phyloP scores from a whole-genome alignment of 1,140 invertebrate genomes.

The Planococcus citri region DNA sequence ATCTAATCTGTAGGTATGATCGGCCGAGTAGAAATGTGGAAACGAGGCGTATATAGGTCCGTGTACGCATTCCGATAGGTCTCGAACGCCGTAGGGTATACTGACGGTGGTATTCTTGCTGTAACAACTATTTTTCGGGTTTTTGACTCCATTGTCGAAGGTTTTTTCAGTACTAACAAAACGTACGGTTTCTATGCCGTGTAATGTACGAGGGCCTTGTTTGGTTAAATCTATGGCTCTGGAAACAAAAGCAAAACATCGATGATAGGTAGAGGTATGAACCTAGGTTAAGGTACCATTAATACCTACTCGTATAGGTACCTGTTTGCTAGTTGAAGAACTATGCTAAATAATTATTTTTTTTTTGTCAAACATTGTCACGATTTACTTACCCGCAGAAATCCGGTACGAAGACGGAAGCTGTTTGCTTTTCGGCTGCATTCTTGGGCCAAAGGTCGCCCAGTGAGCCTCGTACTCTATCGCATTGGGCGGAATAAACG shows the following conservation, averaged over 20 bases:
- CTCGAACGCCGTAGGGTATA: slow-evolving; percentile 12
- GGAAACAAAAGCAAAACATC: background rate
- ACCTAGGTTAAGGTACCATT: no score
- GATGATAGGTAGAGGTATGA: no score
- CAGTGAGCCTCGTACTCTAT: slow-evolving; percentile 49
- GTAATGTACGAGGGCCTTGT: background rate
- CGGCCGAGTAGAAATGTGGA: slow-evolving; percentile 58
- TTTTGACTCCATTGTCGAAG: background rate
- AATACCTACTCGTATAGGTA: background rate
- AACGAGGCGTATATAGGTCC: slow-evolving; percentile 51
- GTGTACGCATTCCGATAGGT: background rate
- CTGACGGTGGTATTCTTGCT: background rate
- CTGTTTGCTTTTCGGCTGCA: slow-evolving; percentile 38
- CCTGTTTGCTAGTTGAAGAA: no score
- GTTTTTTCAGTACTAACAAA: background rate
- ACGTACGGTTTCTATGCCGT: slow-evolving; percentile 1
- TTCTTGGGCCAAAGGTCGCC: slow-evolving; percentile 61
- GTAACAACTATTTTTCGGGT: background rate
- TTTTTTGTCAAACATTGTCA: no score
- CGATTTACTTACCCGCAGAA: slow-evolving; percentile 47
- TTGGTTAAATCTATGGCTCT: slow-evolving; percentile 14
- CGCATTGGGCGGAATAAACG: slow-evolving; percentile 39
- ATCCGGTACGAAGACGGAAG: slow-evolving; percentile 49
- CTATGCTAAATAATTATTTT: no score
- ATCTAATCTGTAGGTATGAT: slow-evolving; percentile 39